Evolutionary conservation across 1,140 invertebrate genomes (phyloP), one percentile per base, ranked within the genome.

Genomic region (Thaumetopoea pityocampa): DNA sequence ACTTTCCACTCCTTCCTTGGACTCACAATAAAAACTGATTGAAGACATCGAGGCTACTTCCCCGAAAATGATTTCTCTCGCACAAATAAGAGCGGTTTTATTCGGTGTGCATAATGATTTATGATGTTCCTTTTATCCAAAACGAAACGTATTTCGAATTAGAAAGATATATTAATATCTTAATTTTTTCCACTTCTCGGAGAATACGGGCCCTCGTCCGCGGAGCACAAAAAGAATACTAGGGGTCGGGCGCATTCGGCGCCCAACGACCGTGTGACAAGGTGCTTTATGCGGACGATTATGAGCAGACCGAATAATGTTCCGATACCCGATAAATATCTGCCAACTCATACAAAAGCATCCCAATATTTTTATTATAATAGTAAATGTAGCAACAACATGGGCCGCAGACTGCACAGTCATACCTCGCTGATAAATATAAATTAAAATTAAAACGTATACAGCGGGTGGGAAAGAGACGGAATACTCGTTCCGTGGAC

Each of bases 91-190:
- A 63, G 35, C 42, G 45, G 60, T 63, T 64, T 64, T 59, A 55
- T 67, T 58, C 57, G 24, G 27, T 42, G 22, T 36, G 43, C 41
- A 51, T 44, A 58, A 65, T 65, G 62, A 65, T 65, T 65, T 65
- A 65, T 55, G 57, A 61, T 61, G 34, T 36, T 55, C 74, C 62
- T 60, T 83, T 80, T 83, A 79, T 83, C 63, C 70, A 57, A 67
- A 80, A 77, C 76, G 59, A 67, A 80, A 77, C 76, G 73, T 81
- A 79, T 84, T 83, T 80, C 74, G 70, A 78, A 81, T 84, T 81
- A 81, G 77, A 80, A 79, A 79, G 79, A 83, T 81, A 81, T 79
- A 81, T 79, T 83, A 81, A 83, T 83, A 81, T 84, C 79, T 84
- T 79, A 58, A 81, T 84, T 84, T 81, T 84, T 84, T 84, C 79